phyloP scores from a whole-genome alignment of 2,113 vertebrate genomes.

The Stomatorhinus ivindoensis region DNA sequence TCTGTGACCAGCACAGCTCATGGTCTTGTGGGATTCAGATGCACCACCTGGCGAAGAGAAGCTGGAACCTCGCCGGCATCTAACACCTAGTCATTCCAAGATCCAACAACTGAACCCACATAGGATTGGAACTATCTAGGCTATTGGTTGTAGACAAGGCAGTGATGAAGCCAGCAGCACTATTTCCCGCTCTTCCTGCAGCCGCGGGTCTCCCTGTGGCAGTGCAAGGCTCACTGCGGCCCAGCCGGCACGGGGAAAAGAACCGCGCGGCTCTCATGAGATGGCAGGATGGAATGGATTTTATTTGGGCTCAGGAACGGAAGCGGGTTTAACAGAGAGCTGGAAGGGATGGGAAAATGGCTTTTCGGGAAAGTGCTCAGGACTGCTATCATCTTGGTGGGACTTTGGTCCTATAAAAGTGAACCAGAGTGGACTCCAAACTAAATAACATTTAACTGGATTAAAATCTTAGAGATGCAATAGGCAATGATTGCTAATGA shows the following conservation, averaged over 20 bases:
- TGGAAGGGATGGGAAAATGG: not conserved
- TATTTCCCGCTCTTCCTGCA: not conserved
- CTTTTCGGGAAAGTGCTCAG: not conserved
- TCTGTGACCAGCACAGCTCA: not conserved
- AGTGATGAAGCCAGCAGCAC: not conserved
- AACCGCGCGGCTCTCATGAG: not conserved
- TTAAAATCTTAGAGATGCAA: not conserved
- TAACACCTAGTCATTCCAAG: not conserved
- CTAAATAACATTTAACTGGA: not conserved
- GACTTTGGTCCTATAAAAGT: not conserved
- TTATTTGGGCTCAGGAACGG: not conserved
- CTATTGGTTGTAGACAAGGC: not conserved
- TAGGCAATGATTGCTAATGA: not conserved
- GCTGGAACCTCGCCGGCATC: not conserved
- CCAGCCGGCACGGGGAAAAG: not conserved
- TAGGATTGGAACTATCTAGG: not conserved
- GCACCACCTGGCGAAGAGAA: not conserved
- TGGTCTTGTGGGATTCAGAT: not conserved
- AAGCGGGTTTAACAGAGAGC: not conserved
- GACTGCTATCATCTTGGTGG: not conserved
- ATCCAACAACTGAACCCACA: not conserved
- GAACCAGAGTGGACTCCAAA: not conserved
- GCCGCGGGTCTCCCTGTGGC: not conserved
- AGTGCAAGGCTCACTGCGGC: not conserved
- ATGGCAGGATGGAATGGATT: not conserved